A percentile compares a stretch with the other conserved stretches of the same genome.
phyloP scores from a whole-genome alignment of 2,888 invertebrate species.

The Lobophora halterata region DNA sequence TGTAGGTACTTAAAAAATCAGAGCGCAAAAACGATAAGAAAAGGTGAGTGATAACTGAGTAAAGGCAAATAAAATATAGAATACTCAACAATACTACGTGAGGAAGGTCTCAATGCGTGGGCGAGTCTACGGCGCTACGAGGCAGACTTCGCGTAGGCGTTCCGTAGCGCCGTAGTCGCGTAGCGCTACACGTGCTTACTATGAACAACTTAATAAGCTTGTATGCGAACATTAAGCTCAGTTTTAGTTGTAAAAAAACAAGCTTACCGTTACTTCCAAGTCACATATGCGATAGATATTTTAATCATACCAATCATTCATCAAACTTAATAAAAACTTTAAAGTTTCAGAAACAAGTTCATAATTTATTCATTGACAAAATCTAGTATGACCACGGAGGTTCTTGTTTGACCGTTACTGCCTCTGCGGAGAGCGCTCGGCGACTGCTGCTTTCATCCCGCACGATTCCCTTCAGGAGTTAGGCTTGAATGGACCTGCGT shows the following conservation, averaged over 20 bases:
- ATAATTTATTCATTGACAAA: slow-evolving; percentile 11
- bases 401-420: slow-evolving; percentile 33
- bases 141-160: slow-evolving; percentile 71
- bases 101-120: slow-evolving; percentile 57
- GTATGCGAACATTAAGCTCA: background rate
- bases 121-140: slow-evolving; percentile 74
- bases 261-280: slow-evolving; percentile 31
- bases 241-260: slow-evolving; percentile 3
- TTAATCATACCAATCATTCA: slow-evolving; percentile 15
- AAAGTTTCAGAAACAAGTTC: slow-evolving; percentile 9
- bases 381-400: slow-evolving; percentile 5
- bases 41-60: background rate
- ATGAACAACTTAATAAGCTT: slow-evolving; percentile 13
- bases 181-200: slow-evolving; percentile 55
- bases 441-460: slow-evolving; percentile 72
- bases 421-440: slow-evolving; percentile 56
- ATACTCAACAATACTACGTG: slow-evolving; percentile 26
- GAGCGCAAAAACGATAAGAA: background rate
- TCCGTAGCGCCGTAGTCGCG: slow-evolving; percentile 57
- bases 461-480: slow-evolving; percentile 78
- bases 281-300: no score
- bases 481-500: slow-evolving; percentile 84
- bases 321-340: slow-evolving; percentile 18
- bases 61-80: slow-evolving; percentile 1
- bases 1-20: no score